Base-by-base conservation (phyloP, 2,797 vertebrate genomes). In the Myoxocephalus aenaeus region DNA sequence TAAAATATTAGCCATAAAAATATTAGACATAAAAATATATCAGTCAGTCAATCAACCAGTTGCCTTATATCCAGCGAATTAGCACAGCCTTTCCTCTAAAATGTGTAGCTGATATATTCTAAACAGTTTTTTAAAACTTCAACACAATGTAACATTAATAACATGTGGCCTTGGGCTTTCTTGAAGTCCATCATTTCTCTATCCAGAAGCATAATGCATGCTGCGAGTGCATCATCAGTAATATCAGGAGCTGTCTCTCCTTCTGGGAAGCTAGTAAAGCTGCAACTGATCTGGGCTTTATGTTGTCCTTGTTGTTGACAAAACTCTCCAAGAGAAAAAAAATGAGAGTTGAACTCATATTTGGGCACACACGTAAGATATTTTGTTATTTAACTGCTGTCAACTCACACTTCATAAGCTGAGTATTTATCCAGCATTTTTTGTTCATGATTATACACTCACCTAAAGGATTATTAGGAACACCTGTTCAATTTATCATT, bases 141-240 rank as follows among this genome's bases (percentile, higher is more conserved):
- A 70, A 68, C 46, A 88, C 79, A 83, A 82, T 72, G 69, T 81
- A 71, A 75, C 63, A 70, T 83, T 75, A 89, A 75, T 86, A 84
- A 88, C 89, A 73, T 73, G 73, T 78, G 79, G 79, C 73, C 65
- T 74, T 59, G 25, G 79, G 86, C 70, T 85, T 86, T 83, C 82
- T 88, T 80, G 17, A 75, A 65, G 80, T 79, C 17, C 18, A 65
- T 42, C 1, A 22, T 50, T 65, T 34, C 5, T 27, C 18, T 27
- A 7, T 44, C 15, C 1, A 25, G 4, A 2, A n/a, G 29, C 12
- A 54, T 66, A 3, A 66, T 63, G 25, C 0, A 62, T 73, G 7
- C n/a, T 63, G 51, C 57, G 5, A 63, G 7, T 32, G 34, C 7
- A 34, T 34, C 51, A 53, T 42, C 3, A 40, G 58, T 3, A 56